Evolutionary conservation across 2,888 invertebrate species (phyloP).

Genomic region (Leptothorax acervorum): DNA sequence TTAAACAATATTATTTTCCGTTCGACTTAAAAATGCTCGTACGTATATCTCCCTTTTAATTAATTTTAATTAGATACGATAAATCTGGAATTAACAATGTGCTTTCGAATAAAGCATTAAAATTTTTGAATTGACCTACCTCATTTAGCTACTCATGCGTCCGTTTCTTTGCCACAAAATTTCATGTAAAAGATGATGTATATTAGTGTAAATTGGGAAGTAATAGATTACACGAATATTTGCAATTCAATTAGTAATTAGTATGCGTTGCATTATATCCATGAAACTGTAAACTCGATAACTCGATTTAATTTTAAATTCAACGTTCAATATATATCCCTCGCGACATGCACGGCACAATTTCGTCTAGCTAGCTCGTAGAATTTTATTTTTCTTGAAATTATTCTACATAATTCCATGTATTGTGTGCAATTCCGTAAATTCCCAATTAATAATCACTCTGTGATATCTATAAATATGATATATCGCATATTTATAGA

Average conservation of each 20-base stretch:
- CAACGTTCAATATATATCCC: conserved; percentile 16
- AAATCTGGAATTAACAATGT: background rate
- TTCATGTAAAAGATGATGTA: conserved; percentile 28
- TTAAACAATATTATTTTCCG: background rate
- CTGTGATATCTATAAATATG: background rate
- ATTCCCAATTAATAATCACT: conserved; percentile 3
- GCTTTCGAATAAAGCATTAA: background rate
- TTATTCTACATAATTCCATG: background rate
- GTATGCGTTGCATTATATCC: conserved; percentile 29
- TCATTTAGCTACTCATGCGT: conserved; percentile 12
- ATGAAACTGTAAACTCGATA: conserved; percentile 20
- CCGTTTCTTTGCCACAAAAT: conserved; percentile 5
- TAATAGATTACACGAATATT: conserved; percentile 43
- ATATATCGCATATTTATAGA: conserved; percentile 4
- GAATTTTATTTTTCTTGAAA: background rate
- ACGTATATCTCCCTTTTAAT: background rate
- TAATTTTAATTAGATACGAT: background rate
- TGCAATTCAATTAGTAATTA: conserved; percentile 44
- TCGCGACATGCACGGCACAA: background rate
- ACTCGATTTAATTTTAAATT: conserved; percentile 44
- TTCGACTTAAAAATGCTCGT: background rate
- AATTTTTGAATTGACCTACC: conserved; percentile 18
- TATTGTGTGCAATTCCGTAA: background rate
- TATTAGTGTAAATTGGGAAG: conserved; percentile 37
- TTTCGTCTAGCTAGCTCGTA: background rate